These are phyloP conservation scores for Rhagonycha lutea DNA, from an alignment of 2,888 invertebrate species.

Conservation along the genomic window DNA sequence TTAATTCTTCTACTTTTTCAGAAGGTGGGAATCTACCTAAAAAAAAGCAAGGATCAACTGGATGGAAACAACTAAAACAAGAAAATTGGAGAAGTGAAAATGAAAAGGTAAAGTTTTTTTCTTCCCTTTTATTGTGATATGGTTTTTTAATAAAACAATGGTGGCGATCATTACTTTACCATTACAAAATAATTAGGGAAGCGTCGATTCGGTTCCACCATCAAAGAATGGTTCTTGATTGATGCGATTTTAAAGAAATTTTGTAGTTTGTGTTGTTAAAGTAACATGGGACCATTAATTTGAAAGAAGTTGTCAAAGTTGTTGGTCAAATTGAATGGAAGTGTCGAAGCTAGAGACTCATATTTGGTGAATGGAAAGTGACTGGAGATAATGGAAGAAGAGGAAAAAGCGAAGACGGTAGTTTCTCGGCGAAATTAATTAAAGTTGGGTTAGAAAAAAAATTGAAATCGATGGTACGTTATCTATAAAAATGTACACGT, in stretches of 20 bases:
- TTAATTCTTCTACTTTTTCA: too few relatives aligned
- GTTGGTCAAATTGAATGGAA: not conserved
- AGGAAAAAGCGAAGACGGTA: not conserved
- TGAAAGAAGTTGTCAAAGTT: not conserved
- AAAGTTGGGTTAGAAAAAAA: not conserved
- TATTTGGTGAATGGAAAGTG: not conserved
- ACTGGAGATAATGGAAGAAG: not conserved
- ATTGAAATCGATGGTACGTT: conserved; percentile 1
- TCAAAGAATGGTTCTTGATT: not conserved
- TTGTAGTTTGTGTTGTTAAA: not conserved
- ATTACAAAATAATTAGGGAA: not conserved
- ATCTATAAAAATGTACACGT: conserved; percentile 24
- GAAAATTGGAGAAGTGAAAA: too few relatives aligned
- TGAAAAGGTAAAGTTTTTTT: not conserved
- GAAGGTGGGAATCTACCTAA: too few relatives aligned
- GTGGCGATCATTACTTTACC: not conserved
- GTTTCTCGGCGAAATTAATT: not conserved
- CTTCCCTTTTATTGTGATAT: not conserved
- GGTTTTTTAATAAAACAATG: not conserved
- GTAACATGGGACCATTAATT: not conserved
- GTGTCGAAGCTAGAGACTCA: not conserved
- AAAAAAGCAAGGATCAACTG: too few relatives aligned
- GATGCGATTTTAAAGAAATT: not conserved
- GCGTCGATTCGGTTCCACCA: not conserved
- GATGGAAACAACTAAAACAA: too few relatives aligned